Conservation (phyloP, 2,113 vertebrate species). For the Callipepla californica region DNA sequence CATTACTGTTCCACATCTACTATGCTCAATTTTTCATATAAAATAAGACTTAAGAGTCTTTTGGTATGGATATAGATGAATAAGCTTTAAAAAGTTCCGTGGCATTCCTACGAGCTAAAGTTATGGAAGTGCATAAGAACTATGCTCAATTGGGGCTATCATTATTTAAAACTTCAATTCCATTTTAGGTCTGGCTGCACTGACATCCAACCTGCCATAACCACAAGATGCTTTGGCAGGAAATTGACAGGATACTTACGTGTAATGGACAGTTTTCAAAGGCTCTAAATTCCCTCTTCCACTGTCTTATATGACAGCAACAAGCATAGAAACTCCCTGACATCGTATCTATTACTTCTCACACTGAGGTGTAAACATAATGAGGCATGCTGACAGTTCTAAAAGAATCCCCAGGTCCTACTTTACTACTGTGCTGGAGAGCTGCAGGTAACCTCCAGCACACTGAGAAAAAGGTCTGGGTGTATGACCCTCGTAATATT, state of each 20-base stretch:
- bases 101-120: not conserved
- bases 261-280: not conserved
- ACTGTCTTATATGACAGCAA: not conserved
- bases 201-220: not conserved
- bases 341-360: slow-evolving; percentile 28
- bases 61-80: not conserved
- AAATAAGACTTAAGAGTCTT: not conserved
- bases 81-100: not conserved
- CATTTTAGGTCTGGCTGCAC: slow-evolving; percentile 39
- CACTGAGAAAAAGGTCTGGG: not conserved
- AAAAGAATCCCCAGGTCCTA: not conserved
- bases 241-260: not conserved
- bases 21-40: not conserved
- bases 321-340: slow-evolving; percentile 14
- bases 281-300: slow-evolving; percentile 16
- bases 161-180: slow-evolving; percentile 4
- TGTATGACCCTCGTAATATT: not conserved
- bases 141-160: not conserved
- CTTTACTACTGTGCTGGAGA: not conserved
- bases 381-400: not conserved
- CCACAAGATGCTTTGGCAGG: not conserved
- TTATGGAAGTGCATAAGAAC: not conserved
- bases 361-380: not conserved
- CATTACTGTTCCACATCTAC: not conserved
- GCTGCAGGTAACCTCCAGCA: not conserved